Evolutionary conservation across 2,797 vertebrate genomes (phyloP).

Genomic region (Melanotaenia nigrans): DNA sequence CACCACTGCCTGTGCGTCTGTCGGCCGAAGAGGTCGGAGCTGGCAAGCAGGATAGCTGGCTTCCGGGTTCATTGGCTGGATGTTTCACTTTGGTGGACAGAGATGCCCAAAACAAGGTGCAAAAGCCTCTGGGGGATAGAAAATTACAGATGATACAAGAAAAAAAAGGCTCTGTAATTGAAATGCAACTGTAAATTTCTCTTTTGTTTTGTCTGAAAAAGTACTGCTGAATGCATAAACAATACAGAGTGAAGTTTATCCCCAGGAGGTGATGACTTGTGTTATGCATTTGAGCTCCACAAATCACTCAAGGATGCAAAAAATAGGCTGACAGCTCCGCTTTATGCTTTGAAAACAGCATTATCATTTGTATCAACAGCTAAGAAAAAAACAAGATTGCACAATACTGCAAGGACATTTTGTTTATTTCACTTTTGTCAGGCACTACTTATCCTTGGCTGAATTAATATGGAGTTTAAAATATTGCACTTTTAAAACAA

Average conservation of each 20-base stretch:
- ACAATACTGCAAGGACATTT: slow-evolving; percentile 20
- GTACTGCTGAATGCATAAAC: slow-evolving; percentile 29
- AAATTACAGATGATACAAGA: slow-evolving; percentile 47
- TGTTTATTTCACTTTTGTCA: slow-evolving; percentile 31
- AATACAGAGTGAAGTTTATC: slow-evolving; percentile 24
- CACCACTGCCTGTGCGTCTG: slow-evolving; percentile 56
- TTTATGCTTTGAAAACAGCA: slow-evolving; percentile 30
- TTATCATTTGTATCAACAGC: slow-evolving; percentile 41
- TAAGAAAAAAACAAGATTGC: slow-evolving; percentile 14
- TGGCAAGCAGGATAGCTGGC: slow-evolving; percentile 52
- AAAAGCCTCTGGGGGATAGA: slow-evolving; percentile 49
- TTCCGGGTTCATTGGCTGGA: slow-evolving; percentile 61
- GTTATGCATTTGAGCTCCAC: slow-evolving; percentile 27
- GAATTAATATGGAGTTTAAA: slow-evolving; percentile 18
- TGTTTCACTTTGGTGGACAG: slow-evolving; percentile 62
- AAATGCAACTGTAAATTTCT: slow-evolving; percentile 45
- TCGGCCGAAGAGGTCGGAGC: slow-evolving; percentile 49
- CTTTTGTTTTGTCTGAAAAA: slow-evolving; percentile 36
- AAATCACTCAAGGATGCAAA: slow-evolving; percentile 49
- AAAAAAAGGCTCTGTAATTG: slow-evolving; percentile 37
- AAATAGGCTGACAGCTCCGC: slow-evolving; percentile 24
- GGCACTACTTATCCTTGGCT: slow-evolving; percentile 17
- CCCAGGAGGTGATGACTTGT: slow-evolving; percentile 49
- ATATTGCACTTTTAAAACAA: slow-evolving; percentile 25
- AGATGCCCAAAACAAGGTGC: slow-evolving; percentile 59